Percentiles rank a stretch among this genome's conserved stretches.
Evolutionary conservation across 2,797 vertebrate genomes (phyloP).

Genomic region (Bovichtus variegatus): DNA sequence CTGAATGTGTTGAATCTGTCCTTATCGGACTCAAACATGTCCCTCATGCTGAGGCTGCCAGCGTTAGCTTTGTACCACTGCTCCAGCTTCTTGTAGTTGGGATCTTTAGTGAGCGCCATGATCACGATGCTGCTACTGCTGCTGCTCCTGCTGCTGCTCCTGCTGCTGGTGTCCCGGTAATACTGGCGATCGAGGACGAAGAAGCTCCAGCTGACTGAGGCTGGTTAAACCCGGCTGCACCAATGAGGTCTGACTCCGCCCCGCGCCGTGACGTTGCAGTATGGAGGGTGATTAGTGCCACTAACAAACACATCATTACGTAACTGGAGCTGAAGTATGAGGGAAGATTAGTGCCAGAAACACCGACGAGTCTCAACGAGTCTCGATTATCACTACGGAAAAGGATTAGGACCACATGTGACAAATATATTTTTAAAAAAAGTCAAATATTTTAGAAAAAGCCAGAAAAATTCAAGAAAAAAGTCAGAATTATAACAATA

Average conservation of each 20-base stretch:
- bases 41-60: constrained; percentile 85
- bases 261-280: not conserved
- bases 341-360: no score
- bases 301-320: no score
- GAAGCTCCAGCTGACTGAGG: not conserved
- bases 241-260: constrained; percentile 34
- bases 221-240: not conserved
- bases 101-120: constrained; percentile 85
- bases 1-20: constrained; percentile 90
- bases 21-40: constrained; percentile 86
- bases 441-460: no score
- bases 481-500: no score
- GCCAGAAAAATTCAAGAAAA: no score
- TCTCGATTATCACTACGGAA: no score
- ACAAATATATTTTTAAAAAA: no score
- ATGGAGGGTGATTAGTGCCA: not conserved
- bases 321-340: no score
- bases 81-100: constrained; percentile 86
- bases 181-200: not conserved
- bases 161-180: no score
- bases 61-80: constrained; percentile 84
- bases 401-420: no score
- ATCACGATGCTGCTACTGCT: not conserved
- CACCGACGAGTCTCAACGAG: no score
- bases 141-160: no score